Conservation (phyloP, 2,113 vertebrate genomes). For the mouse (Mus musculus) region GRCm39 chr9:6288501-6289000, state of each 20-base stretch:
- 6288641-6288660: constrained; percentile 96
- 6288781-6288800: not conserved
- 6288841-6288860: too few relatives aligned
- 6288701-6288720: not conserved
- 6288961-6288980: not conserved
- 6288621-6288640: constrained; percentile 95
- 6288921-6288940: not conserved
- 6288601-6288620: constrained; percentile 91
- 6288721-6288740: not conserved
- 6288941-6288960: not conserved
- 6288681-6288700: constrained; percentile 48
- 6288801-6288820: too few relatives aligned
- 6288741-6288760: not conserved
- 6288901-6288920: not conserved
- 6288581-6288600: constrained; percentile 95
- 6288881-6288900: not conserved
- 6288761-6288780: not conserved
- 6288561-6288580: constrained; percentile 96
- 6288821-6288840: not conserved
- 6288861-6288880: not conserved
- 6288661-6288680: constrained; percentile 97
- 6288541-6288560: constrained; percentile 96
- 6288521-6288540: constrained; percentile 90
- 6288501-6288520: constrained; percentile 94
- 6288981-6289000: not conserved